These are phyloP conservation scores for Psittacula cyanocephala DNA, from an alignment of 2,113 vertebrate genomes.

Conservation along the genomic window DNA sequence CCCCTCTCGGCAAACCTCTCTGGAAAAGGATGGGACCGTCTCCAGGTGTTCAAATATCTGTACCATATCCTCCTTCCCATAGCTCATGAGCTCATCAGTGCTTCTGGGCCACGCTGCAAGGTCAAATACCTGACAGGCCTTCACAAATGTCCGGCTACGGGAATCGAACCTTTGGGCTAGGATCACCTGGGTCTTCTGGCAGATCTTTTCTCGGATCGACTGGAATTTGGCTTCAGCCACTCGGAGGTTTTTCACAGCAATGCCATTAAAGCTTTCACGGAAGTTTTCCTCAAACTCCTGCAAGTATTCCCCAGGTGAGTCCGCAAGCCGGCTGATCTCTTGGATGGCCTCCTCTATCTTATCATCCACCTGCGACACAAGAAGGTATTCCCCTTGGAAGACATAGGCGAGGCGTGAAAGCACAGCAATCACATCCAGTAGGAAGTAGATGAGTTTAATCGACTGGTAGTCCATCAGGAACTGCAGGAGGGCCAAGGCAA, in stretches of 20 bases:
- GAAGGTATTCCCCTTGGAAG: constrained; percentile 91
- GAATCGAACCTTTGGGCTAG: constrained; percentile 89
- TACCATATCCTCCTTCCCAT: constrained; percentile 90
- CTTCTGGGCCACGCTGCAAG: constrained; percentile 86
- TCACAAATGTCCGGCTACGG: constrained; percentile 85
- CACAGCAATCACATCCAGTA: constrained; percentile 90
- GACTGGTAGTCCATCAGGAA: constrained; percentile 98
- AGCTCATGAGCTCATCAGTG: constrained; percentile 86
- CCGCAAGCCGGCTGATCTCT: constrained; percentile 89
- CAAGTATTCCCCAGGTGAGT: constrained; percentile 91
- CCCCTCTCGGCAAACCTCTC: constrained; percentile 78
- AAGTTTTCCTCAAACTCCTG: constrained; percentile 97
- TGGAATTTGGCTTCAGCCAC: constrained; percentile 97
- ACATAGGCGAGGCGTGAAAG: constrained; percentile 89
- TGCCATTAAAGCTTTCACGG: constrained; percentile 92
- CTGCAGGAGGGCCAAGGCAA: constrained; percentile 91
- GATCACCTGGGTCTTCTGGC: constrained; percentile 90
- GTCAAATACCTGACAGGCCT: constrained; percentile 91
- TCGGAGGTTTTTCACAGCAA: constrained; percentile 90
- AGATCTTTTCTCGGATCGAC: constrained; percentile 95
- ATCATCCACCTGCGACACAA: constrained; percentile 89
- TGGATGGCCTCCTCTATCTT: constrained; percentile 92
- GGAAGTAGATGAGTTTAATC: constrained; percentile 94
- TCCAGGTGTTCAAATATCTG: constrained; percentile 89
- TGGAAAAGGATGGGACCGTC: constrained; percentile 77